Percentiles rank a stretch among this genome's conserved stretches.
These are phyloP conservation scores for Chloroclystis v-ata DNA, from an alignment of 2,888 invertebrate genomes.

Conservation along the genomic window DNA sequence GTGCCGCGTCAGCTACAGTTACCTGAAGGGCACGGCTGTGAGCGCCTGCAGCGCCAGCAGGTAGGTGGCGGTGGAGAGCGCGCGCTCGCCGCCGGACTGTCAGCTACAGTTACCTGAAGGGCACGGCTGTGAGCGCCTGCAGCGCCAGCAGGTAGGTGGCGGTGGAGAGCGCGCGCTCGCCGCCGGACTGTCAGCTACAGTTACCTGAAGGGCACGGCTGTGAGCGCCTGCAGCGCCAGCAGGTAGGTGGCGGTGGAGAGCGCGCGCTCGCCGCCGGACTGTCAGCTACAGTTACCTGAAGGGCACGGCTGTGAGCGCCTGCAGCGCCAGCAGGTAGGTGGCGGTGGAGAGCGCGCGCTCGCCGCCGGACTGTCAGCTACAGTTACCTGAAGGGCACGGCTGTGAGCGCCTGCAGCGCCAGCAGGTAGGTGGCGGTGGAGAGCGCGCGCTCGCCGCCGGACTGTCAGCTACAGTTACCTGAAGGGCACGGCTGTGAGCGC, in stretches of 20 bases:
- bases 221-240: neutral
- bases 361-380: neutral
- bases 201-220: neutral
- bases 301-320: neutral
- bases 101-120: slow-evolving; percentile 63
- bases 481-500: neutral
- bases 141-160: neutral
- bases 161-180: neutral
- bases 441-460: neutral
- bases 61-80: slow-evolving; percentile 37
- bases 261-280: neutral
- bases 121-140: neutral
- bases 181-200: neutral
- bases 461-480: neutral
- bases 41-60: slow-evolving; percentile 87
- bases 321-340: neutral
- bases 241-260: neutral
- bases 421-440: neutral
- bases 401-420: neutral
- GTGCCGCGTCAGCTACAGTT: slow-evolving; percentile 93
- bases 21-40: neutral
- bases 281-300: neutral
- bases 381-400: neutral
- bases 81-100: slow-evolving; percentile 91
- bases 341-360: neutral